Conservation (phyloP, 2,888 invertebrate genomes). For the Stenolophus ochropezus region DNA sequence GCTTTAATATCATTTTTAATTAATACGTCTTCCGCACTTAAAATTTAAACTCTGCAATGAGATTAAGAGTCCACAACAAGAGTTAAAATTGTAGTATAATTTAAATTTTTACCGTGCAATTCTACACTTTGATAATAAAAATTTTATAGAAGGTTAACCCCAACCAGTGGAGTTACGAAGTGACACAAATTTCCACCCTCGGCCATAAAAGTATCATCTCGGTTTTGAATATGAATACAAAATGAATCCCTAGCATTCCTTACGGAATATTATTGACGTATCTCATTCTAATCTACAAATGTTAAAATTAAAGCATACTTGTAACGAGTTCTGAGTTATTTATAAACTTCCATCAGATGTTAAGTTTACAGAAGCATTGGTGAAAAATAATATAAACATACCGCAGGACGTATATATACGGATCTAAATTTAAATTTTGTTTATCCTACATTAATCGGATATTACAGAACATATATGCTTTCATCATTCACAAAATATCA, state of each 20-base stretch:
- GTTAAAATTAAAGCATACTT: neutral
- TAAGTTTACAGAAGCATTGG: slow-evolving; percentile 5
- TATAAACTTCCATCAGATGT: slow-evolving; percentile 6
- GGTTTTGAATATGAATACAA: slow-evolving; percentile 51
- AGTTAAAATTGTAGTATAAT: slow-evolving; percentile 41
- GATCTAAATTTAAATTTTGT: slow-evolving; percentile 15
- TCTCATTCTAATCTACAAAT: neutral
- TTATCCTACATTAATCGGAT: neutral
- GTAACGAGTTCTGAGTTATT: neutral
- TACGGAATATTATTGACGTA: slow-evolving; percentile 21
- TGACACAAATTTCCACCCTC: slow-evolving; percentile 51
- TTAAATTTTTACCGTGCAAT: slow-evolving; percentile 56
- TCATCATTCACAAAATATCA: neutral
- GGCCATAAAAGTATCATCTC: slow-evolving; percentile 51
- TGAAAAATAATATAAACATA: neutral
- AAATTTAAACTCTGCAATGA: slow-evolving; percentile 21
- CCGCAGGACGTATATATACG: slow-evolving; percentile 1
- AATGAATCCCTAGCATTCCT: slow-evolving; percentile 24
- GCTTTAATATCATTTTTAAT: slow-evolving; percentile 32
- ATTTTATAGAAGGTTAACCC: slow-evolving; percentile 53
- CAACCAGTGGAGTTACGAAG: slow-evolving; percentile 38
- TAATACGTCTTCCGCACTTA: slow-evolving; percentile 31
- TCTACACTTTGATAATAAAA: slow-evolving; percentile 50
- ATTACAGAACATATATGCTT: slow-evolving; percentile 15
- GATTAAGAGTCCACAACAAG: slow-evolving; percentile 45